Evolutionary conservation across 2,888 invertebrate species (phyloP).

Genomic region (Ennomos quercinarius): DNA sequence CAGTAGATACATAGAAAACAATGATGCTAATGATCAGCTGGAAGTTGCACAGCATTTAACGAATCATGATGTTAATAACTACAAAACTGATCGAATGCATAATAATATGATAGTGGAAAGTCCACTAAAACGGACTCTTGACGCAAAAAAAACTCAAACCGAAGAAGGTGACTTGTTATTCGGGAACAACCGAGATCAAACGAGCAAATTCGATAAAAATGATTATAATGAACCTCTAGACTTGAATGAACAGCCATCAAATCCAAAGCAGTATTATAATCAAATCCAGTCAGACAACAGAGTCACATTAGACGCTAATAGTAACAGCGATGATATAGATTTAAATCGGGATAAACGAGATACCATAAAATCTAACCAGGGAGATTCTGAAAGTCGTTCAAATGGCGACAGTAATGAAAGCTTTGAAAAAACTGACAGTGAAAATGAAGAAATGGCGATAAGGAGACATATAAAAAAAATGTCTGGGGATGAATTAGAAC

Average conservation of each 20-base stretch:
- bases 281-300: slow-evolving; percentile 54
- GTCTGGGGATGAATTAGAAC: slow-evolving; percentile 68
- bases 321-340: slow-evolving; percentile 45
- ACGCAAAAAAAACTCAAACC: slow-evolving; percentile 39
- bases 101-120: slow-evolving; percentile 41
- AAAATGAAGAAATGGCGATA: slow-evolving; percentile 71
- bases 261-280: slow-evolving; percentile 45
- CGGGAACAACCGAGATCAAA: slow-evolving; percentile 49
- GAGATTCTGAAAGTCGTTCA: slow-evolving; percentile 27
- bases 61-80: slow-evolving; percentile 39
- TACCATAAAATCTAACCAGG: slow-evolving; percentile 39
- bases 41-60: slow-evolving; percentile 45
- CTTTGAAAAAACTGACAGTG: slow-evolving; percentile 46
- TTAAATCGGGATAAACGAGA: slow-evolving; percentile 64
- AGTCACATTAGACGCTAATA: slow-evolving; percentile 47
- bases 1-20: slow-evolving; percentile 46
- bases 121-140: slow-evolving; percentile 46
- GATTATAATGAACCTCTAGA: slow-evolving; percentile 52
- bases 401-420: slow-evolving; percentile 40
- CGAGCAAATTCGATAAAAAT: slow-evolving; percentile 47
- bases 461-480: slow-evolving; percentile 73
- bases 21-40: slow-evolving; percentile 44
- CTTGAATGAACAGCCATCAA: slow-evolving; percentile 43
- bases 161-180: slow-evolving; percentile 58
- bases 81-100: slow-evolving; percentile 44